A percentile compares a stretch with the other conserved stretches of the same genome.
These are phyloP conservation scores for Euschistus heros DNA, from an alignment of 1,140 invertebrate species.

Conservation along the genomic window DNA sequence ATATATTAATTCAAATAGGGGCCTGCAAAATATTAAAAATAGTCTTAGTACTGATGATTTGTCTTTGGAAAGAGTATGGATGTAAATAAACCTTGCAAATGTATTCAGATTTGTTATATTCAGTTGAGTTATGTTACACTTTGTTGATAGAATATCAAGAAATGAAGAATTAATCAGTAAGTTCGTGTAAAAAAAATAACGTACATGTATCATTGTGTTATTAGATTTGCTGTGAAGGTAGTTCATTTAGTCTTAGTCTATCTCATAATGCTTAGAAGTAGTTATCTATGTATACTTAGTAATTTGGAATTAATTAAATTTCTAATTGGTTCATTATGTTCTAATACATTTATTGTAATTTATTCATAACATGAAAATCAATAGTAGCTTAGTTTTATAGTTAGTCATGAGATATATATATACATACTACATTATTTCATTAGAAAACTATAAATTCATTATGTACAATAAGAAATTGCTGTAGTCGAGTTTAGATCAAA, in stretches of 20 bases:
- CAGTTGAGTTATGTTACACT: constrained; percentile 15
- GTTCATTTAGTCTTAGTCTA: constrained; percentile 13
- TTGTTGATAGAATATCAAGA: constrained; percentile 22
- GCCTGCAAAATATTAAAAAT: not conserved
- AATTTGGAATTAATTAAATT: constrained; percentile 1
- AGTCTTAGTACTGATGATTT: not conserved
- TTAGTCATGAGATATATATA: constrained; percentile 5
- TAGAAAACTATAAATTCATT: not conserved
- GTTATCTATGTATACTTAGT: constrained; percentile 17
- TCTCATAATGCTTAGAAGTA: constrained; percentile 14
- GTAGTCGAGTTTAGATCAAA: constrained; percentile 1
- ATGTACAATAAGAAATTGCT: constrained; percentile 3
- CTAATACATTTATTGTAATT: not conserved
- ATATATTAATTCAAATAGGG: not conserved
- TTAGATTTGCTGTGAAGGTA: constrained; percentile 21
- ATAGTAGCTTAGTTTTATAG: constrained; percentile 7
- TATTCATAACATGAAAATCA: not conserved
- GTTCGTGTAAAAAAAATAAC: constrained; percentile 20
- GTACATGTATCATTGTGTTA: constrained; percentile 19
- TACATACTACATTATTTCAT: not conserved
- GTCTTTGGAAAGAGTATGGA: not conserved
- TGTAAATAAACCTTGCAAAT: constrained; percentile 15
- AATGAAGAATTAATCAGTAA: constrained; percentile 23
- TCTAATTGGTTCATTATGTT: not conserved
- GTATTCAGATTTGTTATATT: constrained; percentile 11